These are phyloP conservation scores for Cinclus mexicanus DNA, from an alignment of 2,113 vertebrate genomes.

Conservation along the genomic window DNA sequence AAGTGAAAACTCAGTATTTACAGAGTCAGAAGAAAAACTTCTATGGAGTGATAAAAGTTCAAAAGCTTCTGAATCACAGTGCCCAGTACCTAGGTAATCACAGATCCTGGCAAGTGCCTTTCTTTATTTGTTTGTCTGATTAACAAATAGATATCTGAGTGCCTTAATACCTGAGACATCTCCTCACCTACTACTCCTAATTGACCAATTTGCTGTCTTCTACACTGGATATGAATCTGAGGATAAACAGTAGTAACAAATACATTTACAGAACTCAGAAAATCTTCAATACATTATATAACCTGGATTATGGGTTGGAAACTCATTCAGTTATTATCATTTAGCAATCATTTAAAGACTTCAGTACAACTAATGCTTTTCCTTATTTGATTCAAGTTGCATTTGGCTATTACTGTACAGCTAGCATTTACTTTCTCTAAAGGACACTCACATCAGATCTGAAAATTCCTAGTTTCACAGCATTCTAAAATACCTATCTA, in stretches of 20 bases:
- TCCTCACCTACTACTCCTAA: neutral
- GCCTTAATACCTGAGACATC: neutral
- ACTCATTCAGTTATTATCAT: neutral
- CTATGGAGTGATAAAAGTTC: neutral
- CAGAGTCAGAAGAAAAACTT: neutral
- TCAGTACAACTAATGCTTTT: neutral
- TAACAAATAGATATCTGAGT: neutral
- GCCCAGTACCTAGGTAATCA: conserved; percentile 32
- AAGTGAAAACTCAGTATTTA: conserved; percentile 3
- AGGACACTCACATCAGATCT: neutral
- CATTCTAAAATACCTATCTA: neutral
- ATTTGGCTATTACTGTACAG: neutral
- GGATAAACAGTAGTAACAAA: neutral
- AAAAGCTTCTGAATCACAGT: conserved; percentile 10
- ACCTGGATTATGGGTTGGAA: neutral
- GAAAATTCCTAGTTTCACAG: neutral
- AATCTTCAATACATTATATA: neutral
- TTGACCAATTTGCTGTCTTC: neutral
- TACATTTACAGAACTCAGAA: neutral
- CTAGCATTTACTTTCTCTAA: neutral
- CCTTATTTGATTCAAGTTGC: neutral
- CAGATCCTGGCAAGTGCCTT: neutral
- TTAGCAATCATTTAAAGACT: neutral
- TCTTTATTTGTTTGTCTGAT: conserved; percentile 22
- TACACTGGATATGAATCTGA: neutral